Conservation (phyloP, 2,888 invertebrate species). For the Leptinotarsa haldemani region DNA sequence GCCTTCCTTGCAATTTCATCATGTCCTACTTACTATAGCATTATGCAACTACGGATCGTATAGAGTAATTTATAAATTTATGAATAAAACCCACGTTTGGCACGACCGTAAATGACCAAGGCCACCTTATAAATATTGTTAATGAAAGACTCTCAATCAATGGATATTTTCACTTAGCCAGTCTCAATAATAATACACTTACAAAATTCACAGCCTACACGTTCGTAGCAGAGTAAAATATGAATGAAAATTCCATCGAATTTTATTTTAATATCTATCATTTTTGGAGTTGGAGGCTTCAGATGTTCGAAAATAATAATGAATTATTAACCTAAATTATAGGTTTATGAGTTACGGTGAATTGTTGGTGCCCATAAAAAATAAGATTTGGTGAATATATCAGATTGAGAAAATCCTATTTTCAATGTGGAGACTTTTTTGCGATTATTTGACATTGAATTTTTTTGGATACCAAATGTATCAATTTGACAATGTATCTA, state of each 20-base stretch:
- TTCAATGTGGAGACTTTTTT: background rate
- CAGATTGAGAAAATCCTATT: background rate
- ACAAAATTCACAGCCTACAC: conserved; percentile 38
- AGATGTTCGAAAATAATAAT: background rate
- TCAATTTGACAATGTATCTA: background rate
- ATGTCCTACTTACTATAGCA: conserved; percentile 10
- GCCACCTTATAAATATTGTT: conserved; percentile 39
- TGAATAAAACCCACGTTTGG: conserved; percentile 42
- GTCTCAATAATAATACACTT: conserved; percentile 34
- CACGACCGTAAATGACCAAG: conserved; percentile 39
- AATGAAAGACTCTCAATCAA: conserved; percentile 42
- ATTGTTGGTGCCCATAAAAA: conserved; percentile 8
- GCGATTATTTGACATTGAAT: background rate
- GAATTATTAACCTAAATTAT: conserved; percentile 15
- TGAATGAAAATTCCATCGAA: conserved; percentile 39
- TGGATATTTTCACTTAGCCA: conserved; percentile 41
- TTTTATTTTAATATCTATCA: conserved; percentile 11
- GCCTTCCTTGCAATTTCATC: background rate
- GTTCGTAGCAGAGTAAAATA: conserved; percentile 12
- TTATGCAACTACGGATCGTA: conserved; percentile 24
- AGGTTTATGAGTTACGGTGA: conserved; percentile 15
- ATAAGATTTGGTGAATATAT: conserved; percentile 3
- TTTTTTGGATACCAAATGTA: background rate
- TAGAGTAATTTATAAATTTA: conserved; percentile 37
- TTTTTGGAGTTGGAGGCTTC: conserved; percentile 6